A percentile compares a stretch with the other conserved stretches of the same genome.
These are phyloP conservation scores for Ameiurus melas DNA, from an alignment of 2,113 vertebrate genomes.

Conservation along the genomic window DNA sequence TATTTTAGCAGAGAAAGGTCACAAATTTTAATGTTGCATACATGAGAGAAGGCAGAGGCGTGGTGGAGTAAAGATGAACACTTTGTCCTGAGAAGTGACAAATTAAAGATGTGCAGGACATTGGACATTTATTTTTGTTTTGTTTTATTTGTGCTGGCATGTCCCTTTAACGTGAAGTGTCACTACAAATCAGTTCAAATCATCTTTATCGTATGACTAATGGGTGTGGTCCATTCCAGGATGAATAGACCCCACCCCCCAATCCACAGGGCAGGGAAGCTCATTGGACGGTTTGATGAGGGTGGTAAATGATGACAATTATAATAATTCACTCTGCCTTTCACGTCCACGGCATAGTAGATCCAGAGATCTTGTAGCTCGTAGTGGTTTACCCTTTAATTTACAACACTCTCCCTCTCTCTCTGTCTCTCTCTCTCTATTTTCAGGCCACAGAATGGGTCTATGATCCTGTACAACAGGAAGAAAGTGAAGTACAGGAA, in stretches of 20 bases:
- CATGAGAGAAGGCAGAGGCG: not conserved
- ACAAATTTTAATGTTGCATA: not conserved
- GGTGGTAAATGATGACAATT: not conserved
- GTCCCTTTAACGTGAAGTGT: not conserved
- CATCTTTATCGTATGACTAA: not conserved
- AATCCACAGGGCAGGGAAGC: not conserved
- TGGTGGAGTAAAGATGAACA: not conserved
- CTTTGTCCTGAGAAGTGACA: not conserved
- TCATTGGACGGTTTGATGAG: not conserved
- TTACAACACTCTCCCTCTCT: not conserved
- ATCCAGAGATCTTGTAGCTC: not conserved
- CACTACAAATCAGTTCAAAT: not conserved
- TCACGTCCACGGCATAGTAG: too few relatives aligned
- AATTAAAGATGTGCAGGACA: not conserved
- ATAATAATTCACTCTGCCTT: too few relatives aligned
- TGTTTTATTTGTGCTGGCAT: not conserved
- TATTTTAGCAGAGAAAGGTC: constrained; percentile 26
- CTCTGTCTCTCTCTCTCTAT: not conserved
- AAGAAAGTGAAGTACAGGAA: constrained; percentile 99
- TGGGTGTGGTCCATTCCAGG: too few relatives aligned
- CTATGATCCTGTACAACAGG: constrained; percentile 99
- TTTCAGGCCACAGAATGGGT: constrained; percentile 96
- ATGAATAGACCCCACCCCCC: not conserved
- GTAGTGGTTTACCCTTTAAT: not conserved
- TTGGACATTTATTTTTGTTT: not conserved